phyloP scores from a whole-genome alignment of 2,797 vertebrate species.

The Microctenopoma steveboyesi region DNA sequence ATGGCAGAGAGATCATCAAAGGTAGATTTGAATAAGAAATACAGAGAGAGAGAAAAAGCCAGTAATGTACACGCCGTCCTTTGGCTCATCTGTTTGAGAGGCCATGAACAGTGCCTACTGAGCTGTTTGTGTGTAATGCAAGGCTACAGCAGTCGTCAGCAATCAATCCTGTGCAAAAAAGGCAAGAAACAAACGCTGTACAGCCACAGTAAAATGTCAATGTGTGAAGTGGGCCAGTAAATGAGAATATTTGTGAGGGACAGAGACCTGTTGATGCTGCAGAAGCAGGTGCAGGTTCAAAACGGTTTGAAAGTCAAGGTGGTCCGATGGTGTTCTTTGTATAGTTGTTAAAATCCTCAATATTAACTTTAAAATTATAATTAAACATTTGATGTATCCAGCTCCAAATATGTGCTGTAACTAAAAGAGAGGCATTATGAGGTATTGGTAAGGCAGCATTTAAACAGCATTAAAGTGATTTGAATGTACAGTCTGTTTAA shows the following conservation, averaged over 20 bases:
- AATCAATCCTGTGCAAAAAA: constrained; percentile 40
- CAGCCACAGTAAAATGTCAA: constrained; percentile 53
- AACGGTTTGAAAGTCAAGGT: constrained; percentile 8
- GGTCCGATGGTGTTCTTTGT: background rate
- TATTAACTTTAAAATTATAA: background rate
- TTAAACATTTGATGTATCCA: background rate
- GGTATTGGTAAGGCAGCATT: background rate
- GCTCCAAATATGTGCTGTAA: background rate
- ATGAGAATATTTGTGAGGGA: constrained; percentile 40
- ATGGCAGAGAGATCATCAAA: constrained; percentile 17
- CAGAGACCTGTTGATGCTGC: background rate
- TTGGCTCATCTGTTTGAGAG: constrained; percentile 58
- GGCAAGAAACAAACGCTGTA: constrained; percentile 42
- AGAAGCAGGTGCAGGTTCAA: background rate
- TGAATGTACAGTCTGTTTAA: background rate
- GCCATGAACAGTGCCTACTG: constrained; percentile 56
- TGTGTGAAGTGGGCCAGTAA: constrained; percentile 52
- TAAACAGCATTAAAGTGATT: background rate
- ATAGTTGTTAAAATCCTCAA: background rate
- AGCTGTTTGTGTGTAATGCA: constrained; percentile 62
- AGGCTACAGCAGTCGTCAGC: constrained; percentile 63
- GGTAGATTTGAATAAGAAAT: constrained; percentile 28
- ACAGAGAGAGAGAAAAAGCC: constrained; percentile 18
- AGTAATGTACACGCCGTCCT: constrained; percentile 13
- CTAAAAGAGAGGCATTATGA: background rate